phyloP scores from a whole-genome alignment of 2,888 invertebrate genomes.

The Temnothorax rugatulus region DNA sequence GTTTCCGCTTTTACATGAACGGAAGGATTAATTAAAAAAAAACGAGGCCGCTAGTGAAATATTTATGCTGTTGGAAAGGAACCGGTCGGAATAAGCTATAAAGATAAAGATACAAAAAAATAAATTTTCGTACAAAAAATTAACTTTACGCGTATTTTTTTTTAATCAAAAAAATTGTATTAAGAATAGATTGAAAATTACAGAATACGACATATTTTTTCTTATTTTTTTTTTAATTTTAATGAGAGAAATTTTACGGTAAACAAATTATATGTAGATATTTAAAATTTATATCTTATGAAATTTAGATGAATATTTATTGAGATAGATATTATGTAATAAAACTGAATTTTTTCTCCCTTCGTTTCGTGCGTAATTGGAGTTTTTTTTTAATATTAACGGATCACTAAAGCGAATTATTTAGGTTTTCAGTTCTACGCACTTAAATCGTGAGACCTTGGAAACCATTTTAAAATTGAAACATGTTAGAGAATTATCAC shows the following conservation, averaged over 20 bases:
- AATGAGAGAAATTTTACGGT: not conserved
- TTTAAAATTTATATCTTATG: not conserved
- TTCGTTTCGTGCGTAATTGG: not conserved
- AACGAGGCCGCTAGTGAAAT: slow-evolving; percentile 28
- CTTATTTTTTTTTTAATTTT: not conserved
- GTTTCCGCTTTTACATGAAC: slow-evolving; percentile 53
- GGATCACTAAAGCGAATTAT: not conserved
- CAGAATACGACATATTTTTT: not conserved
- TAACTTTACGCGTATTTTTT: not conserved
- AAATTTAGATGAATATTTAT: slow-evolving; percentile 2
- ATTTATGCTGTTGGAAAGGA: slow-evolving; percentile 37
- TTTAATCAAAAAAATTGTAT: not conserved
- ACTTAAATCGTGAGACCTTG: not conserved
- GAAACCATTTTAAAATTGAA: not conserved
- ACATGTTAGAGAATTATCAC: not conserved
- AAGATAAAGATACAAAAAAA: slow-evolving; percentile 17
- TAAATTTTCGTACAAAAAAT: not conserved
- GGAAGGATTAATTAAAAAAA: slow-evolving; percentile 55
- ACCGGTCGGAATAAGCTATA: slow-evolving; percentile 9
- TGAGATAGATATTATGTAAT: not conserved
- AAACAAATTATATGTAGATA: not conserved
- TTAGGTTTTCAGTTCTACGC: not conserved
- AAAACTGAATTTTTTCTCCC: not conserved
- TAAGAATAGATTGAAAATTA: not conserved
- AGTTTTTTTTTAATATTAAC: slow-evolving; percentile 3